Conservation (phyloP, 2,888 invertebrate genomes). For the Temnothorax rugatulus region DNA sequence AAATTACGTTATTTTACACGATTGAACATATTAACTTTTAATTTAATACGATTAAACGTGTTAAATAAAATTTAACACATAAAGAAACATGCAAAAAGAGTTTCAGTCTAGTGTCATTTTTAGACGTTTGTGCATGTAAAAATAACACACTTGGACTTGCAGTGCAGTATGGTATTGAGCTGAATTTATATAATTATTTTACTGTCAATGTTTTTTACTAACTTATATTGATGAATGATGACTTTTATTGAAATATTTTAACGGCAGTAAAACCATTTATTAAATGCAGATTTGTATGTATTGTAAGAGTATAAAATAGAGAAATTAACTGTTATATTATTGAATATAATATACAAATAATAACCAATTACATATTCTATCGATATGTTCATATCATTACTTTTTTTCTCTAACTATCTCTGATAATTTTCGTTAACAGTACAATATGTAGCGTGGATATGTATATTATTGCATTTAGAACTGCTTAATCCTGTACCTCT, state of each 20-base stretch:
- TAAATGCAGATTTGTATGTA: not conserved
- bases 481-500: conserved; percentile 11
- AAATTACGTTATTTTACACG: too few relatives aligned
- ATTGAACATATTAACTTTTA: too few relatives aligned
- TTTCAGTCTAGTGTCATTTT: too few relatives aligned
- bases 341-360: not conserved
- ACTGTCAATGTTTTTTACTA: not conserved
- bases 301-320: not conserved
- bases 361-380: not conserved
- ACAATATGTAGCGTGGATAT: not conserved
- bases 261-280: not conserved
- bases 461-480: not conserved
- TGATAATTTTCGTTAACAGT: not conserved
- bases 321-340: not conserved
- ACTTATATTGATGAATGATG: not conserved
- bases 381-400: not conserved
- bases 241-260: conserved; percentile 15
- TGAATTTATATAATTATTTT: conserved; percentile 8
- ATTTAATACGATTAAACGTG: too few relatives aligned
- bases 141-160: too few relatives aligned
- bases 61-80: too few relatives aligned
- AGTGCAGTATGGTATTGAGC: not conserved
- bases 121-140: too few relatives aligned
- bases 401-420: not conserved
- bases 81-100: too few relatives aligned